Percentiles rank a stretch among this genome's conserved stretches.
Evolutionary conservation across 1,140 invertebrate genomes (phyloP).

Genomic region (Venturia canescens): DNA sequence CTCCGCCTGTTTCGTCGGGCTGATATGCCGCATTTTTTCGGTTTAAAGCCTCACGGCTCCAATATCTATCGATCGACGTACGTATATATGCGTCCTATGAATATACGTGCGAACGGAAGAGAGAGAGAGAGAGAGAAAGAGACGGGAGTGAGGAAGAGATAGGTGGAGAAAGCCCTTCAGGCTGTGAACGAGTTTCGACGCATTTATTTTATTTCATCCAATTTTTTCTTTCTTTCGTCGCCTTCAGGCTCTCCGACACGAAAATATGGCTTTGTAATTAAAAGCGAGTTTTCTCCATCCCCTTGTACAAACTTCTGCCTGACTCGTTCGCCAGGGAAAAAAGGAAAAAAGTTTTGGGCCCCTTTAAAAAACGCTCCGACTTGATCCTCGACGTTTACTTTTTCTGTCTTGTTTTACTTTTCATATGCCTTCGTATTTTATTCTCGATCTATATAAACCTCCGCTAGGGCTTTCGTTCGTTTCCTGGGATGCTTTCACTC

Average conservation of each 20-base stretch:
- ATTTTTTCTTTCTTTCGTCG: neutral
- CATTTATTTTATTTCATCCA: neutral
- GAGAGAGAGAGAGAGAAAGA: neutral
- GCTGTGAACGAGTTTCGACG: neutral
- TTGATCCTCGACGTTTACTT: slow-evolving; percentile 1
- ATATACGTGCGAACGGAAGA: no score
- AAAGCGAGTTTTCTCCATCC: slow-evolving; percentile 4
- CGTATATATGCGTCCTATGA: no score
- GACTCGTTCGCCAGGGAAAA: neutral
- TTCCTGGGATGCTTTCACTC: neutral
- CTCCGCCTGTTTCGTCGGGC: no score
- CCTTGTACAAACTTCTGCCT: neutral
- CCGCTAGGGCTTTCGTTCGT: neutral
- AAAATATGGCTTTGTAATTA: slow-evolving; percentile 12
- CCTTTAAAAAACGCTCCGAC: neutral
- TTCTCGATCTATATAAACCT: neutral
- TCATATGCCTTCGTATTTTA: neutral
- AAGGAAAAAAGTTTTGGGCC: neutral
- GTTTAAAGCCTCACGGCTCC: no score
- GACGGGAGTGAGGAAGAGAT: neutral
- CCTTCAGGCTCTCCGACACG: neutral
- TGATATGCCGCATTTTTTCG: no score
- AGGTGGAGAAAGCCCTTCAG: neutral
- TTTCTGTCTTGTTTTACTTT: neutral
- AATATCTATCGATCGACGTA: no score